Evolutionary conservation across 2,797 vertebrate species (phyloP).

Genomic region (Chrysocyon brachyurus): DNA sequence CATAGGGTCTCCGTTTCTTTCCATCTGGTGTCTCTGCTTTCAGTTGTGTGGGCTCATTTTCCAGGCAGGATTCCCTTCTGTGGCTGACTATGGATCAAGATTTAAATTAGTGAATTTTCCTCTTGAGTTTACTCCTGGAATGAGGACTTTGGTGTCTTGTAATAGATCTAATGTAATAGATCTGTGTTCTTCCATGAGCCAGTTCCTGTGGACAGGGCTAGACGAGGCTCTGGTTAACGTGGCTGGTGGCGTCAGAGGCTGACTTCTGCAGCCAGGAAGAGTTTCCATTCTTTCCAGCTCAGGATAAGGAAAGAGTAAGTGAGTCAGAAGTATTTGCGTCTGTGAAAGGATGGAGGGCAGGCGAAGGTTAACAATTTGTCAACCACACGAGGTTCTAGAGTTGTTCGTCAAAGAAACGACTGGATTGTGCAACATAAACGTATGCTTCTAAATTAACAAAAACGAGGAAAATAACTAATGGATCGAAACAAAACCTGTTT

Average conservation of each 20-base stretch:
- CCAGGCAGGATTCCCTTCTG: neutral
- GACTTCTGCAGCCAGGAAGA: neutral
- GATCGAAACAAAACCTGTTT: neutral
- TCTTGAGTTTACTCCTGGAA: neutral
- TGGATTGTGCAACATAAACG: neutral
- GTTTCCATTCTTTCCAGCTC: neutral
- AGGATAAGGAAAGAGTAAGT: neutral
- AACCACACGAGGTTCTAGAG: neutral
- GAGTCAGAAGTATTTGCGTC: neutral
- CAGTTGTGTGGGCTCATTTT: neutral
- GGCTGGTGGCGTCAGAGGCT: neutral
- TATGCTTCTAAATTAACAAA: conserved; percentile 9
- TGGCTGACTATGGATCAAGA: neutral
- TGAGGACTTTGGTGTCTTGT: neutral
- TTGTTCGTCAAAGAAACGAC: neutral
- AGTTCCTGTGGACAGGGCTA: neutral
- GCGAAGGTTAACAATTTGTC: neutral
- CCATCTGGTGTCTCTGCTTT: neutral
- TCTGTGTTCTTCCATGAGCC: neutral
- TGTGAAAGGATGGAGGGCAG: neutral
- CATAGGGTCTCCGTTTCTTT: neutral
- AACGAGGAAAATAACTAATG: neutral
- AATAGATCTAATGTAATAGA: neutral
- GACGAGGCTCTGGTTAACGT: neutral
- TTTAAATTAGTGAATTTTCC: neutral